phyloP scores from a whole-genome alignment of 1,140 invertebrate genomes.

The Melitaea cinxia region DNA sequence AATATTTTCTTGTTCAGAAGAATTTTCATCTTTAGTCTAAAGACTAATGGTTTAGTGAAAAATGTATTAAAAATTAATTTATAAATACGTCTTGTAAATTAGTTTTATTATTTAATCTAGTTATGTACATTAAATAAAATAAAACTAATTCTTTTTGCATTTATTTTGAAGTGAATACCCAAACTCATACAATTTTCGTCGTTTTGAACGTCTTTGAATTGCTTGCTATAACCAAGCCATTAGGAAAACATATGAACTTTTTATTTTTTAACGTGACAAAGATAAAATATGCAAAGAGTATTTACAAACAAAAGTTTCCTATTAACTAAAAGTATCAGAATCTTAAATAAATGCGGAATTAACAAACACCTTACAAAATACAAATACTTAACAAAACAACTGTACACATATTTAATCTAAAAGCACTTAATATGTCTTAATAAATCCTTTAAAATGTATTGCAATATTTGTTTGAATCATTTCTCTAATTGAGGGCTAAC shows the following conservation, averaged over 20 bases:
- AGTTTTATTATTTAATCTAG: neutral
- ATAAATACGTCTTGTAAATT: neutral
- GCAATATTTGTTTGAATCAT: neutral
- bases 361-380: slow-evolving; percentile 17
- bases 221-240: too few species aligned
- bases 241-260: too few species aligned
- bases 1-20: slow-evolving; percentile 3
- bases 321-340: slow-evolving; percentile 51
- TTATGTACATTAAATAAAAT: slow-evolving; percentile 1
- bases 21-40: neutral
- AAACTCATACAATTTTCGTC: neutral
- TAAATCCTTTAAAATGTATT: neutral
- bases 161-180: neutral
- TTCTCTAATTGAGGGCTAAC: neutral
- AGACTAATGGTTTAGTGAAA: neutral
- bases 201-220: too few species aligned
- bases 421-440: slow-evolving; percentile 31
- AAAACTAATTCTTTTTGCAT: neutral
- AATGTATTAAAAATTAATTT: neutral
- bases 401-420: slow-evolving; percentile 63
- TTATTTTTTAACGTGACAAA: neutral
- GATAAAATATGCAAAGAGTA: slow-evolving; percentile 4
- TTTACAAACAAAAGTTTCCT: slow-evolving; percentile 39
- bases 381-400: slow-evolving; percentile 55
- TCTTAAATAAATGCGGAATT: slow-evolving; percentile 50